Percentiles rank a stretch among this genome's conserved stretches.
Evolutionary conservation across 37 sponge, comb jelly and placozoan genomes (phyloP).

Genomic region (Beroe ovata): DNA sequence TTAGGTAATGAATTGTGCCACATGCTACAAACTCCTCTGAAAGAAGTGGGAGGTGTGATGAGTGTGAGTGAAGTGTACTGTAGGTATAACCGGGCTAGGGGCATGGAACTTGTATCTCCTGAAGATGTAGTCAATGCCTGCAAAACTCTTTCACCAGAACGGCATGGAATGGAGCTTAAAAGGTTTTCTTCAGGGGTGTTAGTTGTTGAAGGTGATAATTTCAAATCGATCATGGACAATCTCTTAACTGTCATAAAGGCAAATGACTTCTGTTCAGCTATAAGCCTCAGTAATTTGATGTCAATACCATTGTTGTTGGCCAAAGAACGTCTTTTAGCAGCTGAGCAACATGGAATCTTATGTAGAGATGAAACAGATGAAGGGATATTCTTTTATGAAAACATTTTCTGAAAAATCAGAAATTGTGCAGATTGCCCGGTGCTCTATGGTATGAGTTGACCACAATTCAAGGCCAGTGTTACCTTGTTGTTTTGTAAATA

Average conservation of each 20-base stretch:
- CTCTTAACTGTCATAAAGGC: background rate
- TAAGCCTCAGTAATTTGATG: conserved; percentile 22
- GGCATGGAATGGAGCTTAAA: conserved; percentile 54
- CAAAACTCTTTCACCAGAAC: conserved; percentile 57
- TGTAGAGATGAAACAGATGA: conserved; percentile 95
- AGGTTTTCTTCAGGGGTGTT: conserved; percentile 50
- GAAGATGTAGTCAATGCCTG: conserved; percentile 95
- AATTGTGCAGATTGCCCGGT: no score
- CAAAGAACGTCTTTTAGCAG: conserved; percentile 59
- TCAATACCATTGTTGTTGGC: conserved; percentile 47
- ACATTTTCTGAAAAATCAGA: conserved; percentile 76
- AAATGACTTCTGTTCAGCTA: conserved; percentile 7
- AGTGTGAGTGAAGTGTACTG: conserved; percentile 95
- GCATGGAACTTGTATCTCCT: conserved; percentile 95
- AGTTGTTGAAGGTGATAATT: conserved; percentile 67
- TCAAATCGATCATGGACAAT: conserved; percentile 47
- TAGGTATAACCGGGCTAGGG: conserved; percentile 93
- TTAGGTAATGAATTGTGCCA: conserved; percentile 81
- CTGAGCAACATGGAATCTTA: conserved; percentile 79
- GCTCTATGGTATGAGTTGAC: no score
- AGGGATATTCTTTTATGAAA: conserved; percentile 90
- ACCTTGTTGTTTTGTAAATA: background rate
- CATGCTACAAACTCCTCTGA: conserved; percentile 46
- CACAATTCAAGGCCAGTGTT: background rate
- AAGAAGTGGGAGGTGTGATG: conserved; percentile 88